These are phyloP conservation scores for Zoanthus sansibaricus DNA, from an alignment of 92 coral and sea anemone genomes.

Conservation along the genomic window DNA sequence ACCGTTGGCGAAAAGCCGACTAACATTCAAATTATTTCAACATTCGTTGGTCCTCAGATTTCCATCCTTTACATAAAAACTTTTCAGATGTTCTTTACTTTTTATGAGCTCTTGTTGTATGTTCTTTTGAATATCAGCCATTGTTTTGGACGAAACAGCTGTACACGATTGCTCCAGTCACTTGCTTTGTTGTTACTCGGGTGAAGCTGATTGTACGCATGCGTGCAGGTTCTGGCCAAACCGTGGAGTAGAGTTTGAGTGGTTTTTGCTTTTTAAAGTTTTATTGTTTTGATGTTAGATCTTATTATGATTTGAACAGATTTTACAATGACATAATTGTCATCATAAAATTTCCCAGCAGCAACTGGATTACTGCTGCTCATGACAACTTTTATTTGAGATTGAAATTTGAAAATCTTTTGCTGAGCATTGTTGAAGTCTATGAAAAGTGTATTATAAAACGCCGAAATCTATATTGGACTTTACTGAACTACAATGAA, in stretches of 20 bases:
- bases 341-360: constrained; percentile 55
- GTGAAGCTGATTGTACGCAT: no score
- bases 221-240: no score
- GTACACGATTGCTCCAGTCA: no score
- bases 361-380: constrained; percentile 50
- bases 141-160: background rate
- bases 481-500: no score
- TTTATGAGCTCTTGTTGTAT: constrained; percentile 44
- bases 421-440: constrained; percentile 10
- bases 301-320: constrained; percentile 66
- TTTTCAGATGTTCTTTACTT: constrained; percentile 53
- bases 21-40: no score
- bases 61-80: constrained; percentile 1
- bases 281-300: constrained; percentile 39
- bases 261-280: no score
- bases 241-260: no score
- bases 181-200: no score
- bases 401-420: constrained; percentile 28
- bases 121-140: constrained; percentile 45
- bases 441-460: no score
- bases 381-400: constrained; percentile 37
- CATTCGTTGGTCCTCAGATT: background rate
- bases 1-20: no score
- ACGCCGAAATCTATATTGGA: no score
- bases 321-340: constrained; percentile 47